Conservation (phyloP, 2,888 invertebrate genomes). For the Dasysyrphus tricinctus region DNA sequence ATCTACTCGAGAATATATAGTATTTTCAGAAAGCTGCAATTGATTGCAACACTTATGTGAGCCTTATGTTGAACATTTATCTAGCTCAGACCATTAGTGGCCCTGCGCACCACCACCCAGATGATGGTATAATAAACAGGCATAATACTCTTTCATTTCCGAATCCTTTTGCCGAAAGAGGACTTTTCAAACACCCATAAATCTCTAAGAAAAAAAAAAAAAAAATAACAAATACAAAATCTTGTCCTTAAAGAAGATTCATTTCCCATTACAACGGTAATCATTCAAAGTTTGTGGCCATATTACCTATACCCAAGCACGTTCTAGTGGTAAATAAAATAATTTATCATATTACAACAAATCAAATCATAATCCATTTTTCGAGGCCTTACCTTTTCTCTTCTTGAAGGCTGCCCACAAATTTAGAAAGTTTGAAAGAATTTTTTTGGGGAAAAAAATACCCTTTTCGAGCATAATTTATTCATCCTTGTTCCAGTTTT, state of each 20-base stretch:
- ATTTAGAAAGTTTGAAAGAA: not conserved
- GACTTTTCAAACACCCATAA: constrained; percentile 45
- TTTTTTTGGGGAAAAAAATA: not conserved
- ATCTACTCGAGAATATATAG: not conserved
- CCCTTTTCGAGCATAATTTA: constrained; percentile 32
- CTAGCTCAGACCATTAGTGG: constrained; percentile 7
- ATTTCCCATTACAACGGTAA: constrained; percentile 40
- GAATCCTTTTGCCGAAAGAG: constrained; percentile 2
- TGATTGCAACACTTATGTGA: constrained; percentile 3
- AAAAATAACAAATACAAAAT: not conserved
- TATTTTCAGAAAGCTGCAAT: constrained; percentile 12
- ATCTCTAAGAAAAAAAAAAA: constrained; percentile 34
- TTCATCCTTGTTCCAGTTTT: constrained; percentile 27
- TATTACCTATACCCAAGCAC: constrained; percentile 8
- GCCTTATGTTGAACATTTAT: constrained; percentile 36
- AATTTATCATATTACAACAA: constrained; percentile 40
- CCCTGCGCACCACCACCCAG: not conserved
- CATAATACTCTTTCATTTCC: constrained; percentile 14
- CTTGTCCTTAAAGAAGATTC: constrained; percentile 13
- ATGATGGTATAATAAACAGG: constrained; percentile 38
- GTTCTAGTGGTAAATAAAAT: constrained; percentile 46
- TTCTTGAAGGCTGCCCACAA: not conserved
- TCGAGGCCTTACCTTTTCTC: constrained; percentile 7
- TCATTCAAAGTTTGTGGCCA: constrained; percentile 32
- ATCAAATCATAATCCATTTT: constrained; percentile 40